phyloP scores from a whole-genome alignment of 2,113 vertebrate species.

The Sciurus niger region DNA sequence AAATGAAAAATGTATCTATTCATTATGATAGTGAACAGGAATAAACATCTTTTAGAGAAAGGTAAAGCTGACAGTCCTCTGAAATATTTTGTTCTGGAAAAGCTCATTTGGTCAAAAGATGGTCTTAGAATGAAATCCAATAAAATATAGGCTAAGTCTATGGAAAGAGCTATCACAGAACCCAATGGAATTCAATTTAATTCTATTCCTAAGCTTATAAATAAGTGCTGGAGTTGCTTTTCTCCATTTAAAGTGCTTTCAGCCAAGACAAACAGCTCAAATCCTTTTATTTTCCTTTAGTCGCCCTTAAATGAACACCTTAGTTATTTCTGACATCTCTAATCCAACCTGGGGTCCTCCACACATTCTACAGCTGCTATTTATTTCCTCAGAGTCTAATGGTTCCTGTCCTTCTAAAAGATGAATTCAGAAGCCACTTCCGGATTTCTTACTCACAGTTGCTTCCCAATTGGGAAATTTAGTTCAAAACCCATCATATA shows the following conservation, averaged over 20 bases:
- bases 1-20: constrained; percentile 32
- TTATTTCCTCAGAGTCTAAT: constrained; percentile 72
- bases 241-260: constrained; percentile 81
- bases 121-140: constrained; percentile 68
- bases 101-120: constrained; percentile 74
- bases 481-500: neutral
- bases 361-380: constrained; percentile 33
- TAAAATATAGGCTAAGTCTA: constrained; percentile 68
- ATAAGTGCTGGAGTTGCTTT: constrained; percentile 71
- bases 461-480: constrained; percentile 30
- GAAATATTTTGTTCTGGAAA: constrained; percentile 72
- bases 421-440: constrained; percentile 63
- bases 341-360: constrained; percentile 66
- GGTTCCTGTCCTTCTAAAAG: constrained; percentile 66
- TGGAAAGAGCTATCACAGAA: constrained; percentile 66
- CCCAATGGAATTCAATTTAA: constrained; percentile 72
- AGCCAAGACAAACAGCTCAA: constrained; percentile 78
- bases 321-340: constrained; percentile 79
- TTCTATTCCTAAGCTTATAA: constrained; percentile 79
- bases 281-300: constrained; percentile 70
- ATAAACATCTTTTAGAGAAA: constrained; percentile 56
- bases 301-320: constrained; percentile 76
- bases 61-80: neutral
- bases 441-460: constrained; percentile 28
- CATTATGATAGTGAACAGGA: constrained; percentile 48